Percentiles rank a stretch among this genome's conserved stretches.
Conservation (phyloP, 1,140 invertebrate genomes). For the Solen grandis region DNA sequence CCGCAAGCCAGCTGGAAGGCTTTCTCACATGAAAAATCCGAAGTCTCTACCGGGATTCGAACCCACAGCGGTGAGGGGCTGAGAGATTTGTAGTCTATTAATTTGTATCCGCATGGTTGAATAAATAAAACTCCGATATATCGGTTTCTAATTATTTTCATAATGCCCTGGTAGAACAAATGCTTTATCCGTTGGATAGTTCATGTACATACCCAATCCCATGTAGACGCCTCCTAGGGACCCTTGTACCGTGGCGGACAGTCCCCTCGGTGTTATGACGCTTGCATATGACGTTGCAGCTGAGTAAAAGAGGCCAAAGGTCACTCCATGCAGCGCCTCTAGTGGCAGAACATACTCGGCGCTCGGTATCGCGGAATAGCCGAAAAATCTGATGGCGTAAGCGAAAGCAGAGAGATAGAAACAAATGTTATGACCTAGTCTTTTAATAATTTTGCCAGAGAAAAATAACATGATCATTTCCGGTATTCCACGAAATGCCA, state of each 20-base stretch:
- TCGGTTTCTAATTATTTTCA: no score
- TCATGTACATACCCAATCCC: constrained; percentile 76
- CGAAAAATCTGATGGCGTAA: constrained; percentile 88
- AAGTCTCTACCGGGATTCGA: no score
- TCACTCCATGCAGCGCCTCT: constrained; percentile 92
- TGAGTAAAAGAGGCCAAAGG: constrained; percentile 93
- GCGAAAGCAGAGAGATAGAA: constrained; percentile 91
- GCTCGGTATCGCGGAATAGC: constrained; percentile 90
- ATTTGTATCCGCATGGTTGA: no score
- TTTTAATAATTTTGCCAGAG: constrained; percentile 89
- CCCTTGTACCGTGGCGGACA: constrained; percentile 92
- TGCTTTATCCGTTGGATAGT: no score
- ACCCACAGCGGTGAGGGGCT: no score
- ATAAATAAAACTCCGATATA: no score
- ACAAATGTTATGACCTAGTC: constrained; percentile 90
- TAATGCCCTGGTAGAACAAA: no score
- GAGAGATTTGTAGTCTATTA: no score
- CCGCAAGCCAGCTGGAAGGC: no score
- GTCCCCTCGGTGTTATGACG: constrained; percentile 91
- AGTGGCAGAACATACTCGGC: constrained; percentile 88
- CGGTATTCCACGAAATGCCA: constrained; percentile 90
- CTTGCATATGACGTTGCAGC: constrained; percentile 94
- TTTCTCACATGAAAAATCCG: no score
- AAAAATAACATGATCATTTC: constrained; percentile 91
- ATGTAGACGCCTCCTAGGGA: constrained; percentile 88